These are phyloP conservation scores for Parascotia fuliginaria DNA, from an alignment of 2,888 invertebrate genomes.

Conservation along the genomic window DNA sequence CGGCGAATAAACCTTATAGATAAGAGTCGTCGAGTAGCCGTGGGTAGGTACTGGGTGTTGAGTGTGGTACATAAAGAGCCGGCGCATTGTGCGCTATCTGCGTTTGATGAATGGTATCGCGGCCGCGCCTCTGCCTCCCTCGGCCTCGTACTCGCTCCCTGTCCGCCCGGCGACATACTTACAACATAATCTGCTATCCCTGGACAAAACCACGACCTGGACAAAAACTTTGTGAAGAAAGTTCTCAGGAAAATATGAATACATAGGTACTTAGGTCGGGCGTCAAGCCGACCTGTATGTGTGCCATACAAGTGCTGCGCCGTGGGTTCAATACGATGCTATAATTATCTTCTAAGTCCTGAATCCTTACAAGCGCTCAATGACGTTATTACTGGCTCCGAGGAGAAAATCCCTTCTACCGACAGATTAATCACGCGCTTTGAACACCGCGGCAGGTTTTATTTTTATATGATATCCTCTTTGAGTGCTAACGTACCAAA, in stretches of 20 bases:
- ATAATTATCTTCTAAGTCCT: conserved; percentile 1
- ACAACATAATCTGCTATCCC: too few species aligned
- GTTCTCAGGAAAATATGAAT: too few species aligned
- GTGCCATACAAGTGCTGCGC: background rate
- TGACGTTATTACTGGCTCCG: background rate
- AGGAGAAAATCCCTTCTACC: conserved; percentile 3
- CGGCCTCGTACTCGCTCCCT: background rate
- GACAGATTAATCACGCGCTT: conserved; percentile 1
- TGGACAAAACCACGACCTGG: too few species aligned
- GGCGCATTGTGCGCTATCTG: background rate
- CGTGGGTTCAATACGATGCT: background rate
- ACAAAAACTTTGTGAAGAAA: too few species aligned
- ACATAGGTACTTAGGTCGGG: too few species aligned
- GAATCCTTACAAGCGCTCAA: conserved; percentile 2
- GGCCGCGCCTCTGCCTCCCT: background rate
- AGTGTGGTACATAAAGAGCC: too few species aligned
- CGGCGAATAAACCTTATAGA: background rate
- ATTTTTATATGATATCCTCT: conserved; percentile 3
- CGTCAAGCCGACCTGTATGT: too few species aligned
- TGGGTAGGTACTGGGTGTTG: background rate
- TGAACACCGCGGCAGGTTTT: background rate
- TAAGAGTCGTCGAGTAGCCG: background rate
- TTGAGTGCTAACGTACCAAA: conserved; percentile 13
- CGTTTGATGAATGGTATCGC: background rate
- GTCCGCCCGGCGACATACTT: background rate